Base-by-base conservation (phyloP, 2,797 vertebrate species). In the Eulemur albifrons region DNA sequence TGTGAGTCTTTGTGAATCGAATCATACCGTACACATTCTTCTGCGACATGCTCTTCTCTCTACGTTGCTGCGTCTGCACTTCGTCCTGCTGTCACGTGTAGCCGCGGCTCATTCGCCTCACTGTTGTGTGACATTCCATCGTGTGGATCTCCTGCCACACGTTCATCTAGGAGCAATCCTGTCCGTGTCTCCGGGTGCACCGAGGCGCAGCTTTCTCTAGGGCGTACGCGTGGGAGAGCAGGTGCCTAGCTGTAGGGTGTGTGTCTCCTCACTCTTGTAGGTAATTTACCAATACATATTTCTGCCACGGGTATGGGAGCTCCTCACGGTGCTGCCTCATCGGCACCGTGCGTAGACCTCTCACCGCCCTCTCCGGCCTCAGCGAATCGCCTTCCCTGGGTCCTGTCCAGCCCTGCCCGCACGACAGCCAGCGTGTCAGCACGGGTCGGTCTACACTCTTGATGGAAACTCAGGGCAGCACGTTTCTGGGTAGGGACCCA, bases 1-100 rank as follows among this genome's bases (percentile, higher is more conserved):
- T 43, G 21, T 43, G 27, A 79, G 30, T 13, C 43, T 50, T n/a
- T 27, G 0, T n/a, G 70, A 69, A 2, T 4, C 12, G 25, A 38
- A 7, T 32, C 3, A 0, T 5, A 0, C 9, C 1, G 0, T 10
- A 0, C 3, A 2, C 0, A 0, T 12, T 17, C 38, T 17, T 52
- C 40, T 20, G 10, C 1, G 1, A 4, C 0, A 2, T 25, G 61
- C 40, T 38, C n/a, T 30, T 13, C 48, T n/a, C 45, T 35, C 35
- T 75, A 1, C 12, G 0, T 40, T 12, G 18, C 23, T 12, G 18
- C 23, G 52, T 12, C n/a, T 45, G 69, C 52, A 40, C 40, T 57
- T 70, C 4, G 6, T 38, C 21, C 1, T 4, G 2, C 27, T 3
- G 0, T 59, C 17, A 1, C 2, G 0, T 59, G 61, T 35, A 17